Conservation (phyloP, 2,797 vertebrate genomes). For the Emys orbicularis region DNA sequence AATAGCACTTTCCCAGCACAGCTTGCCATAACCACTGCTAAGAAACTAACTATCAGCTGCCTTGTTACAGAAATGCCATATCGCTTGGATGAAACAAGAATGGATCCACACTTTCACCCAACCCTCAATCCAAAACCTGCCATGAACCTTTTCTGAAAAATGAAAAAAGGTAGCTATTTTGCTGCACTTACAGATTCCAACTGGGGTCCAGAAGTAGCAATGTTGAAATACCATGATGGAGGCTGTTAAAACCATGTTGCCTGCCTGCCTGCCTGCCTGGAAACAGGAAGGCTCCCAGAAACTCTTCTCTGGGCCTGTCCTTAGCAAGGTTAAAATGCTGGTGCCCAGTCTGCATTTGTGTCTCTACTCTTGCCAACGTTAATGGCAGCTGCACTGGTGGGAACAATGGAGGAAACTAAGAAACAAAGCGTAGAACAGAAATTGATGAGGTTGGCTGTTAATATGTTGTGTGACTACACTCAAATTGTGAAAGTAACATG, state of each 20-base stretch:
- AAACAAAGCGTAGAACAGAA: not conserved
- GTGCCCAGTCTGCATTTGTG: rapidly evolving
- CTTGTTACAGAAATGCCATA: not conserved
- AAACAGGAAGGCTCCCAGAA: not conserved
- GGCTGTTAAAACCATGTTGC: not conserved
- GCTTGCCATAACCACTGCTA: not conserved
- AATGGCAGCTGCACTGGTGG: not conserved
- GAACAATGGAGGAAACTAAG: not conserved
- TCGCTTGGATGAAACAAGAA: not conserved
- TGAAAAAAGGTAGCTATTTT: not conserved
- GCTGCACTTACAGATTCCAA: not conserved
- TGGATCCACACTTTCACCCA: rapidly evolving
- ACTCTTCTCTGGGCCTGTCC: not conserved
- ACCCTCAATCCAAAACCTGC: not conserved
- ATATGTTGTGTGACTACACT: not conserved
- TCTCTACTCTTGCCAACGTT: not conserved
- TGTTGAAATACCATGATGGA: not conserved
- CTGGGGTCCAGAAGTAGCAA: not conserved
- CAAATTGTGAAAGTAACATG: not conserved
- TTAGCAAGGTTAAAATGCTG: not conserved
- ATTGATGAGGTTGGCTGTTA: not conserved
- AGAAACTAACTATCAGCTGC: not conserved
- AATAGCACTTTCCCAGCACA: not conserved
- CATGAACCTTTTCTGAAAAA: not conserved
- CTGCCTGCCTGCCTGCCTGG: not conserved